Base-by-base conservation (phyloP, 2,113 vertebrate species). In the Odontophorus gujanensis region DNA sequence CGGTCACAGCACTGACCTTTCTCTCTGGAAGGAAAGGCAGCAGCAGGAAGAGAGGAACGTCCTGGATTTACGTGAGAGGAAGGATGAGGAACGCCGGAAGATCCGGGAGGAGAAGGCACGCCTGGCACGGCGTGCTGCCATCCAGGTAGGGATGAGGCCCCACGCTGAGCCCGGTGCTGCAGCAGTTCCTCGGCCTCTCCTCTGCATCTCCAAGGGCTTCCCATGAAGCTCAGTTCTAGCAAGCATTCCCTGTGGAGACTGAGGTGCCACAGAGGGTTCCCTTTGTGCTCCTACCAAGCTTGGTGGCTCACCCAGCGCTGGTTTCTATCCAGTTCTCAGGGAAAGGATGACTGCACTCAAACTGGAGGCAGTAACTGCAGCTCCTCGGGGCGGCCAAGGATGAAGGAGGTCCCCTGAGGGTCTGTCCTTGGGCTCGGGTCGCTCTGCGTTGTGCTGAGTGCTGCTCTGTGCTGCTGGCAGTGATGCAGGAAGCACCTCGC, bases 31-130 rank as follows among this genome's bases (percentile, higher is more conserved):
- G 99, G 98, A 98, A 84, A 97, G 97, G 97, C 98, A 97, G 94
- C 97, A 95, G 83, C 89, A 43, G 88, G 96, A 97, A 51, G 97
- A 95, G n/a, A 97, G 97, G 40, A 97, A 73, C 28, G 51, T 96
- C 34, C 58, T 98, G 47, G 97, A 97, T 76, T 87, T 95, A 42
- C 96, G 97, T 16, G 97, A 94, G 77, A 98, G 94, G 88, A 98
- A 97, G 81, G 98, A 98, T 0, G 97, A 98, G 7, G 99, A 99
- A 5, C 97, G 99, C 50, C 98, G 89, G 72, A 98, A 93, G n/a
- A 97, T 98, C 85, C 98, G 99, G 4, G 99, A 99, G 91, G 99
- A 99, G 96, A 99, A 99, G 93, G 99, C 99, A 0, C 98, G 97
- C 1, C 97, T 98, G 78, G 98, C 99, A 12, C 97, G 99, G 14